Base-by-base conservation (phyloP, 2,113 vertebrate species). In the Zosterops lateralis region DNA sequence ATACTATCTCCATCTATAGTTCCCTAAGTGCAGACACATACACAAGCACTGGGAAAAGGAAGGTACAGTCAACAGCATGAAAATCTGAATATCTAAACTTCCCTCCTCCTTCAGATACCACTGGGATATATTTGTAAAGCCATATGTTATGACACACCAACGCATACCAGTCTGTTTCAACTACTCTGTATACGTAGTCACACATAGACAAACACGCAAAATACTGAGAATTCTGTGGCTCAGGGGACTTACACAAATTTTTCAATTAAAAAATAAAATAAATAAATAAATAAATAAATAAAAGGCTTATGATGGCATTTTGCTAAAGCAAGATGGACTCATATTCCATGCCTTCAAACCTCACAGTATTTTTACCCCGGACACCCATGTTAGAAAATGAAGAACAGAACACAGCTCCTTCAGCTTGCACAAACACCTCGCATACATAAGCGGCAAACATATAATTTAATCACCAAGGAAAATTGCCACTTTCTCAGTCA, bases 401-500 rank as follows among this genome's bases (percentile, higher is more conserved):
- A 87, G 66, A 84, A 54, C 47, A 70, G 79, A 93, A 44, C 17
- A 1, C 54, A 42, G 57, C 44, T 61, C 87, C 75, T 89, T 91
- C 66, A 93, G 84, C 68, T 84, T 68, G 86, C 90, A 93, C 81
- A 83, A 91, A 67, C 81, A 91, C 89, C 82, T 88, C 28, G 17
- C 80, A 34, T 80, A 56, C 68, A 1, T 48, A 89, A 95, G 83
- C 14, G 0, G 66, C 91, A 95, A 92, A 92, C 68, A 56, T 89
- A 19, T 72, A 68, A 92, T 96, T 79, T 93, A 93, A 96, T 92
- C 85, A 94, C 68, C 57, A 10, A 73, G 74, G 87, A 76, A 96
- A 94, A 91, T 89, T 89, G 87, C 93, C 93, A 87, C 90, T 95
- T 95, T 96, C 85, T 87, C 84, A 90, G 84, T 83, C 94, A 97